phyloP scores from a whole-genome alignment of 2,888 invertebrate species.

The Drosophila mettleri region DNA sequence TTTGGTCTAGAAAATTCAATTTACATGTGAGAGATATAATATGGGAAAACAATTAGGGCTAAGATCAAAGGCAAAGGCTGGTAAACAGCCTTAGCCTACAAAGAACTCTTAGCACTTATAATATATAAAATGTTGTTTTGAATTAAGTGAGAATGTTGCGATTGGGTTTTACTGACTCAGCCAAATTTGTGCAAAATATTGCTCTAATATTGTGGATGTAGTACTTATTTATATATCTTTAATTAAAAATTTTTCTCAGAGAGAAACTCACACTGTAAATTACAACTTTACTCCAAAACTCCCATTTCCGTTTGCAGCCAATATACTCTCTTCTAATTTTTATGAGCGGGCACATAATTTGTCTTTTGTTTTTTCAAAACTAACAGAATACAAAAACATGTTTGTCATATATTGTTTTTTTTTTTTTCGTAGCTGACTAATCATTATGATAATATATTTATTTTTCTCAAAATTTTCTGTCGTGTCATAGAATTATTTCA shows the following conservation, averaged over 20 bases:
- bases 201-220: too few species aligned
- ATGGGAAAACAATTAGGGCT: neutral
- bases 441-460: neutral
- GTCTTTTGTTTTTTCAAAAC: neutral
- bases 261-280: too few species aligned
- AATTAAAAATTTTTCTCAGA: too few species aligned
- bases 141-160: neutral
- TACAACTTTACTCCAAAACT: neutral
- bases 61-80: neutral
- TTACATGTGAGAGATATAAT: slow-evolving; percentile 1
- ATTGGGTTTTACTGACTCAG: neutral
- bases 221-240: too few species aligned
- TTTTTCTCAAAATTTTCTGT: neutral
- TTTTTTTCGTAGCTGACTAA: slow-evolving; percentile 2
- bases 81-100: neutral
- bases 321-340: neutral
- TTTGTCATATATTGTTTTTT: neutral
- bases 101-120: neutral
- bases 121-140: neutral
- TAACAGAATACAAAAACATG: neutral
- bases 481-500: slow-evolving; percentile 36
- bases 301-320: neutral
- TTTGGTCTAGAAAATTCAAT: slow-evolving; percentile 21
- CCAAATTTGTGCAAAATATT: too few species aligned
- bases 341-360: neutral